Conservation (phyloP, 2,797 vertebrate genomes). For the Myoxocephalus aenaeus region DNA sequence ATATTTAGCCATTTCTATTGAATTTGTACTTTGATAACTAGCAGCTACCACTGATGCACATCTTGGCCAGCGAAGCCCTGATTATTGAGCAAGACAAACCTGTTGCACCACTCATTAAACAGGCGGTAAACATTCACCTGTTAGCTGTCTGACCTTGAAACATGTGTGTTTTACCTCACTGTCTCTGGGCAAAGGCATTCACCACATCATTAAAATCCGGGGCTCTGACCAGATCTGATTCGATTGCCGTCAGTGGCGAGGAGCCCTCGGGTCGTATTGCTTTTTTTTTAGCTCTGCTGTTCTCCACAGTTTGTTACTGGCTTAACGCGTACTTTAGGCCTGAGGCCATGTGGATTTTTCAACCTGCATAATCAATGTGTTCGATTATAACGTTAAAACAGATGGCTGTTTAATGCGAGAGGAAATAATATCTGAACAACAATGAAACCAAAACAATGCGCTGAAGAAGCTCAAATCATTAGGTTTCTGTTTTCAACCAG, state of each 20-base stretch:
- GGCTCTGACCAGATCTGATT: constrained; percentile 48
- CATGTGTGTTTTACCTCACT: constrained; percentile 39
- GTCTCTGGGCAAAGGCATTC: constrained; percentile 51
- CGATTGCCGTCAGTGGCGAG: constrained; percentile 36
- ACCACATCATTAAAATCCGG: constrained; percentile 67
- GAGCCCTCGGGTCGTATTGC: constrained; percentile 36
- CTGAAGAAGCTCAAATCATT: too few relatives aligned
- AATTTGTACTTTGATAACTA: constrained; percentile 2
- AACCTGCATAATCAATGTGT: constrained; percentile 12
- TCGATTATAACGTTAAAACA: constrained; percentile 3
- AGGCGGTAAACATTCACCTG: constrained; percentile 51
- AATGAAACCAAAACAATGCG: too few relatives aligned
- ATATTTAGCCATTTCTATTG: not conserved
- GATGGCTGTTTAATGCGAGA: constrained; percentile 2
- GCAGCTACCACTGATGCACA: constrained; percentile 2
- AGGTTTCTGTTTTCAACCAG: not conserved
- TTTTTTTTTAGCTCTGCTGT: constrained; percentile 12
- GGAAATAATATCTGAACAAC: not conserved
- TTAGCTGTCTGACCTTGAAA: constrained; percentile 59
- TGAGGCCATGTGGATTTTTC: not conserved
- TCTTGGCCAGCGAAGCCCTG: constrained; percentile 6
- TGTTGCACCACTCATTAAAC: constrained; percentile 40
- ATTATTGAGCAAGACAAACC: constrained; percentile 32
- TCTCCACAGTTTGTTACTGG: constrained; percentile 10
- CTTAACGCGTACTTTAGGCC: not conserved